phyloP scores from a whole-genome alignment of 2,113 vertebrate genomes.

The Campylomormyrus numenius region DNA sequence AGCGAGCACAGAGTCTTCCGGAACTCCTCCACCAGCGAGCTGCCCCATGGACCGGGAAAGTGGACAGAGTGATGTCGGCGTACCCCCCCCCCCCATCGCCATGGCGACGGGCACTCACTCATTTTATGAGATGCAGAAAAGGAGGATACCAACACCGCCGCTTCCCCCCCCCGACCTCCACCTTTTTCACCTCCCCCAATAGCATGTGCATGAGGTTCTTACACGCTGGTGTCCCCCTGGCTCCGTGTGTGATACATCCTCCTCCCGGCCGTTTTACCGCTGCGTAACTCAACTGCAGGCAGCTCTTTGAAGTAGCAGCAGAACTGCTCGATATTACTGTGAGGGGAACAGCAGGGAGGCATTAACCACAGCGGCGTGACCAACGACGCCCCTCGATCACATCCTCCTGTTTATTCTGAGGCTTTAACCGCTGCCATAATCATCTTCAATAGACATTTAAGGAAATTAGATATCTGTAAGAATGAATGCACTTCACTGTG shows the following conservation, averaged over 20 bases:
- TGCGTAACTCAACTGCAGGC: conserved; percentile 88
- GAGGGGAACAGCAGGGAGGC: not conserved
- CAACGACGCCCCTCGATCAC: not conserved
- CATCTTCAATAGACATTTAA: not conserved
- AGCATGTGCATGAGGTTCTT: conserved; percentile 51
- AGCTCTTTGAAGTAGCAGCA: conserved; percentile 98
- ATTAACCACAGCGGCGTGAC: not conserved
- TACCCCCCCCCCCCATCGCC: not conserved
- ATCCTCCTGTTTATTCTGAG: not conserved
- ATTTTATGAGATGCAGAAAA: not conserved
- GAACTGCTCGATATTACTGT: conserved; percentile 93
- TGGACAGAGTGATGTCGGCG: not conserved
- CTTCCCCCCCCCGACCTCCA: too few relatives aligned
- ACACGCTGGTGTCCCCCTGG: conserved; percentile 93
- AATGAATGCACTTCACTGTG: not conserved
- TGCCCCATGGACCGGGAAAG: conserved; percentile 45
- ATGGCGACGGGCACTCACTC: not conserved
- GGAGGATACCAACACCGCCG: not conserved
- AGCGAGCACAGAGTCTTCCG: conserved; percentile 94
- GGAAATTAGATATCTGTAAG: not conserved
- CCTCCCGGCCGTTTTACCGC: conserved; percentile 89
- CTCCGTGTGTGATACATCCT: conserved; percentile 95
- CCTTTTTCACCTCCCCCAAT: not conserved
- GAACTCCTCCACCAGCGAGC: conserved; percentile 95
- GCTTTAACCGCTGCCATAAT: not conserved